Evolutionary conservation across 2,113 vertebrate genomes (phyloP).

Genomic region (Ceyx cyanopectus): DNA sequence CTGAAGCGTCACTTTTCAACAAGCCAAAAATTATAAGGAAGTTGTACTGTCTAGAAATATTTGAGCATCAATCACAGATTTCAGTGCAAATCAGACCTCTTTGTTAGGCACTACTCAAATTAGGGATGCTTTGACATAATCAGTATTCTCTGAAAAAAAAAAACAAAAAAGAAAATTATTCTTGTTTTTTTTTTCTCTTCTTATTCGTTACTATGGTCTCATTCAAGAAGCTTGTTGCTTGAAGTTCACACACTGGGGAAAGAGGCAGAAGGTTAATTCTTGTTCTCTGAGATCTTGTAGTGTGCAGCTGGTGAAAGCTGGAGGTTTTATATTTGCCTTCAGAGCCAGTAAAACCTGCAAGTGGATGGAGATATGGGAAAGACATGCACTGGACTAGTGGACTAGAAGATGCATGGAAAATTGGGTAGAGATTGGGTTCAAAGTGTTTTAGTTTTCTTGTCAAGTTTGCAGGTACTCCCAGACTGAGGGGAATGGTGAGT

Average conservation of each 20-base stretch:
- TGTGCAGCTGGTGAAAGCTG: fast-evolving
- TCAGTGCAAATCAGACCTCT: constrained; percentile 56
- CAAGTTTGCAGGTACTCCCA: background rate
- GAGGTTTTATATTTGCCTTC: background rate
- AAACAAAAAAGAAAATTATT: background rate
- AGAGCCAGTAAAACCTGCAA: background rate
- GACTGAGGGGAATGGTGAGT: background rate
- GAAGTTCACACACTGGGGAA: background rate
- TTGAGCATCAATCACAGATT: constrained; percentile 1
- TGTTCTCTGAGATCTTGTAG: background rate
- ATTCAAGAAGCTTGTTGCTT: background rate
- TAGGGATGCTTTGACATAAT: constrained; percentile 53
- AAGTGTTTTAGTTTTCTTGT: background rate
- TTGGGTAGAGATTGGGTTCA: background rate
- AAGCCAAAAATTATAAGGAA: constrained; percentile 40
- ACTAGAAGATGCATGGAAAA: background rate
- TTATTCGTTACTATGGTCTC: background rate
- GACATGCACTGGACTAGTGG: background rate
- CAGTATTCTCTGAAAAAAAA: constrained; percentile 24
- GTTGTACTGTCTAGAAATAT: constrained; percentile 51
- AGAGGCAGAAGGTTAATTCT: background rate
- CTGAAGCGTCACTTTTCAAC: background rate
- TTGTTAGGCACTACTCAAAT: constrained; percentile 51
- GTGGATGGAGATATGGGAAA: background rate
- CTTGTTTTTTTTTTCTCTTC: background rate